Evolutionary conservation across 2,888 invertebrate genomes (phyloP).

Genomic region (Zygogramma bicolorata): DNA sequence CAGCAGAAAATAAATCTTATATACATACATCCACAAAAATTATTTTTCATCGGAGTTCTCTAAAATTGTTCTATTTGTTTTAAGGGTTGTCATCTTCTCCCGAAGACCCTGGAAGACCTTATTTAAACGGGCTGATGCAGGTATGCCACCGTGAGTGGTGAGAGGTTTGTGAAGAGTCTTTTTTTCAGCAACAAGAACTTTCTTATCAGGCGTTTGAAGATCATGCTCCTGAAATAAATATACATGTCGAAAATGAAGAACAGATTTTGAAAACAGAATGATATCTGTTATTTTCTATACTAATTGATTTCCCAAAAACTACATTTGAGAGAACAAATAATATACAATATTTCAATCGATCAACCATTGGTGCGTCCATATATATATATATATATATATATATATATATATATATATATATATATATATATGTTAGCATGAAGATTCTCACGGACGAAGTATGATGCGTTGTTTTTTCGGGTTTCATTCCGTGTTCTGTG

Average conservation of each 20-base stretch:
- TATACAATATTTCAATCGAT: no score
- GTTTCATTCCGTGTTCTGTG: no score
- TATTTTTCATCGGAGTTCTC: conserved; percentile 1
- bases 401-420: no score
- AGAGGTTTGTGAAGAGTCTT: conserved; percentile 45
- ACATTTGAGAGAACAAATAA: no score
- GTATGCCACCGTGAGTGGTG: conserved; percentile 55
- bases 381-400: no score
- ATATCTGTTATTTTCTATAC: no score
- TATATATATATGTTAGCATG: no score
- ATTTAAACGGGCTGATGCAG: conserved; percentile 49
- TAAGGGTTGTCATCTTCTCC: neutral
- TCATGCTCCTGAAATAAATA: conserved; percentile 52
- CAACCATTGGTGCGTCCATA: no score
- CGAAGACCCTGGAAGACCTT: conserved; percentile 44
- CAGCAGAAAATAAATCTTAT: conserved; percentile 25
- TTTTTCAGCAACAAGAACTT: conserved; percentile 40
- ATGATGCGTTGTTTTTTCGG: no score
- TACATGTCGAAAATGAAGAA: neutral
- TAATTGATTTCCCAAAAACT: no score
- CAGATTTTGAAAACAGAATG: no score
- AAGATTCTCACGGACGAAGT: no score
- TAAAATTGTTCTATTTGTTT: neutral
- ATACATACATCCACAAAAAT: neutral
- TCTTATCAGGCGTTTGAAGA: conserved; percentile 58